Base-by-base conservation (phyloP, 2,888 invertebrate species). In the Polydrusus pterygomalis region DNA sequence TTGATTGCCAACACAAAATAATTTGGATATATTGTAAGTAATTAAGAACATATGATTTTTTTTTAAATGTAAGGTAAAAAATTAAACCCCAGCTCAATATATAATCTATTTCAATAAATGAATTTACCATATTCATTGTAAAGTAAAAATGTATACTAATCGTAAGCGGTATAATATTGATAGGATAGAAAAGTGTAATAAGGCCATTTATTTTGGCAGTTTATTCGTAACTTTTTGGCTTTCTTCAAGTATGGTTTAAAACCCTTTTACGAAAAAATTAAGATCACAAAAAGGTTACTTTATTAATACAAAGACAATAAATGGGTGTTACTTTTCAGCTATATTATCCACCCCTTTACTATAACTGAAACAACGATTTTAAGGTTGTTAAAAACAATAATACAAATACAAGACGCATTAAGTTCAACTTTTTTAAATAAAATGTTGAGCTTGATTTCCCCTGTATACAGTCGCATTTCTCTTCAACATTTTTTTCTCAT, bases 171-270 rank as follows among this genome's bases (percentile, higher is more conserved):
- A 30, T 30, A 54, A 34, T 34, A 34, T 34, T 34, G 34, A 8
- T 34, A 34, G 34, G 34, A 34, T 34, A 34, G 8, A 34, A 34
- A 34, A 34, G 34, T 34, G 34, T 34, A 11, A 10, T 56, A 56
- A 56, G 56, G 56, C 56, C 56, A 34, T 30, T 8, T 8, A 56
- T 56, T 56, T 34, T 34, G 56, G 56, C 56, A 56, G 56, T 56
- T 56, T 11, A 18, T 18, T 51, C 10, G 20, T 51, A 34, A 34
- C 34, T 34, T 34, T 34, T 34, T 34, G 34, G 34, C 34, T 34
- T 34, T 34, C 9, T 34, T 34, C 10, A 34, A 34, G 10, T 25
- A 25, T 25, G 25, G 25, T 25, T 1, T 25, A 25, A 25, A 25
- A 25, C 1, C 5, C 25, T 34, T 34, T 34, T 34, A 34, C 34